phyloP scores from a whole-genome alignment of 2,888 invertebrate species.

The Drosophila crucigera region DNA sequence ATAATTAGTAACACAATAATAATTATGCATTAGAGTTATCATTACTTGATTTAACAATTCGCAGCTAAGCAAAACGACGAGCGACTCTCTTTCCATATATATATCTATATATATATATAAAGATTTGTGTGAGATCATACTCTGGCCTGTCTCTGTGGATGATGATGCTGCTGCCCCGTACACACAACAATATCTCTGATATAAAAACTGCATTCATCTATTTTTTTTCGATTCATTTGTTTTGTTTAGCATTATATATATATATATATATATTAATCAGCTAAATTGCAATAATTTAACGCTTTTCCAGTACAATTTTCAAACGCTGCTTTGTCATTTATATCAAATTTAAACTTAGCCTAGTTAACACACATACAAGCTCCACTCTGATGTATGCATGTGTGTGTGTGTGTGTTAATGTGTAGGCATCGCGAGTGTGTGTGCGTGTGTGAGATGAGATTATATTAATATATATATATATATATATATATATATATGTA shows the following conservation, averaged over 20 bases:
- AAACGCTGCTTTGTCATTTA: constrained; percentile 52
- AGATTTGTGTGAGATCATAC: constrained; percentile 67
- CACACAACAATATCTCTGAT: constrained; percentile 19
- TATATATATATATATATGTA: background rate
- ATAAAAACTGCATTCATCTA: constrained; percentile 32
- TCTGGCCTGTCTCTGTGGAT: constrained; percentile 22
- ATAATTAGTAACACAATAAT: constrained; percentile 75
- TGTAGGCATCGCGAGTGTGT: constrained; percentile 18
- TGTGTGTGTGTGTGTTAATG: constrained; percentile 15
- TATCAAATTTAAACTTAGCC: constrained; percentile 51
- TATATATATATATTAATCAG: constrained; percentile 38
- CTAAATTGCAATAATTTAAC: constrained; percentile 38
- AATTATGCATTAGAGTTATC: constrained; percentile 57
- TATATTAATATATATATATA: constrained; percentile 29
- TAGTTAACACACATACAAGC: constrained; percentile 29
- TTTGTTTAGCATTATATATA: constrained; percentile 31
- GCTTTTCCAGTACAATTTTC: constrained; percentile 33
- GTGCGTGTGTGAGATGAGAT: constrained; percentile 52
- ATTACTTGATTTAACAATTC: constrained; percentile 56
- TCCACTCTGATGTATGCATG: constrained; percentile 15
- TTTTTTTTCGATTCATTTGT: constrained; percentile 21
- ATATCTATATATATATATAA: constrained; percentile 22
- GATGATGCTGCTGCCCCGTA: background rate
- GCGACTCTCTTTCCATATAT: constrained; percentile 16
- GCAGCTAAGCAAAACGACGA: constrained; percentile 51